These are phyloP conservation scores for Pilophorus perplexus DNA, from an alignment of 2,888 invertebrate species.

Conservation along the genomic window DNA sequence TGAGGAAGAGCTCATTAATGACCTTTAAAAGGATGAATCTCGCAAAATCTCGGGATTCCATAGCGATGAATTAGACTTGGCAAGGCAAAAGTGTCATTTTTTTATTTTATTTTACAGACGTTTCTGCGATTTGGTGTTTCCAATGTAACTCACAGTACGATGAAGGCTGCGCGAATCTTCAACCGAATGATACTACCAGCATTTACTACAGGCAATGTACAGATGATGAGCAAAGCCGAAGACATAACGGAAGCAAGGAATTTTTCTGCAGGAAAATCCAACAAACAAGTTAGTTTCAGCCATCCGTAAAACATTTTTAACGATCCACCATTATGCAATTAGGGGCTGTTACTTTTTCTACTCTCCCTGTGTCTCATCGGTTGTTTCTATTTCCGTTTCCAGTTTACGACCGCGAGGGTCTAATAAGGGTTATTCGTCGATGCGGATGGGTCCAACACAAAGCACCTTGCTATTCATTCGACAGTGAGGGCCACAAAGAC, in stretches of 20 bases:
- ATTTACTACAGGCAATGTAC: constrained; percentile 45
- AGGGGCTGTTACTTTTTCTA: not conserved
- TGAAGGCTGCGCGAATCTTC: constrained; percentile 51
- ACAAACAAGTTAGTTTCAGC: constrained; percentile 57
- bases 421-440: constrained; percentile 57
- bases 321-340: not conserved
- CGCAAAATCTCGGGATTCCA: too few relatives aligned
- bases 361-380: not conserved
- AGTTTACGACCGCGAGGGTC: constrained; percentile 50
- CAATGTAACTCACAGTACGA: constrained; percentile 72
- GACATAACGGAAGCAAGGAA: constrained; percentile 51
- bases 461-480: not conserved
- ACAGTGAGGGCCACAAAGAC: constrained; percentile 8
- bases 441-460: constrained; percentile 61
- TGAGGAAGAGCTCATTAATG: too few relatives aligned
- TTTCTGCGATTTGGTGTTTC: constrained; percentile 58
- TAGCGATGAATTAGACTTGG: too few relatives aligned
- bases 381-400: constrained; percentile 40
- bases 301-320: not conserved
- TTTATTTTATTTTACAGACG: not conserved
- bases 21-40: too few relatives aligned
- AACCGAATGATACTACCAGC: constrained; percentile 45
- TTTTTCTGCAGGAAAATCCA: constrained; percentile 69
- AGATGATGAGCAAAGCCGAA: constrained; percentile 45
- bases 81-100: too few relatives aligned